Conservation (phyloP, 2,797 vertebrate genomes). For the Thamnophis elegans region DNA sequence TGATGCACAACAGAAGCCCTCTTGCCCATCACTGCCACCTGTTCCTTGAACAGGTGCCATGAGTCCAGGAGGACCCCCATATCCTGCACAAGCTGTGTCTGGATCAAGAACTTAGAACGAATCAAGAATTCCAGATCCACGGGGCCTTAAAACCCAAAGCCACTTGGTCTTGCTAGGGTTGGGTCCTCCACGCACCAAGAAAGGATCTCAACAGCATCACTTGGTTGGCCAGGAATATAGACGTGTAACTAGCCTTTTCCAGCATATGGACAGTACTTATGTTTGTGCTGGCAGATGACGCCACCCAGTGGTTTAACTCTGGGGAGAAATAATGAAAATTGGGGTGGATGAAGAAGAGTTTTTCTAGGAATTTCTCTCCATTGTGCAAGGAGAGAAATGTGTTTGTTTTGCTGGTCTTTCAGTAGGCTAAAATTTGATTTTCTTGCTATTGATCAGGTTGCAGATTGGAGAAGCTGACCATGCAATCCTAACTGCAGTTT, state of each 20-base stretch:
- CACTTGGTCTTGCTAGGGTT: not conserved
- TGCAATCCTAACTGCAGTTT: not conserved
- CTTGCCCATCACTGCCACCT: not conserved
- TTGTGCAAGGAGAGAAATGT: not conserved
- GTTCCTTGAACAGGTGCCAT: not conserved
- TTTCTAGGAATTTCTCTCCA: not conserved
- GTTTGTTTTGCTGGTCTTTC: not conserved
- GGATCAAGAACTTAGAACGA: not conserved
- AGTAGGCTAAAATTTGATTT: not conserved
- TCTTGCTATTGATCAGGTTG: not conserved
- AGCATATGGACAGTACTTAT: not conserved
- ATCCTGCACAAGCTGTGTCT: not conserved
- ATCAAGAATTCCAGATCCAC: not conserved
- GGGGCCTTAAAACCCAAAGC: not conserved
- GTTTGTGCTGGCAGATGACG: not conserved
- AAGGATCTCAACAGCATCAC: not conserved
- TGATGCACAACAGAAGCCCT: not conserved
- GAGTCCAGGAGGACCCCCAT: not conserved
- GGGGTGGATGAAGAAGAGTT: fast-evolving
- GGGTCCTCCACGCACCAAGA: not conserved
- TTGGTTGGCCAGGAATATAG: not conserved
- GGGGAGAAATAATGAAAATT: not conserved
- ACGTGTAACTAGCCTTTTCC: not conserved
- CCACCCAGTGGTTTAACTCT: not conserved
- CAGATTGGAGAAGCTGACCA: not conserved